Conservation (phyloP, 1,140 invertebrate species). For the Psix sp. region DNA sequence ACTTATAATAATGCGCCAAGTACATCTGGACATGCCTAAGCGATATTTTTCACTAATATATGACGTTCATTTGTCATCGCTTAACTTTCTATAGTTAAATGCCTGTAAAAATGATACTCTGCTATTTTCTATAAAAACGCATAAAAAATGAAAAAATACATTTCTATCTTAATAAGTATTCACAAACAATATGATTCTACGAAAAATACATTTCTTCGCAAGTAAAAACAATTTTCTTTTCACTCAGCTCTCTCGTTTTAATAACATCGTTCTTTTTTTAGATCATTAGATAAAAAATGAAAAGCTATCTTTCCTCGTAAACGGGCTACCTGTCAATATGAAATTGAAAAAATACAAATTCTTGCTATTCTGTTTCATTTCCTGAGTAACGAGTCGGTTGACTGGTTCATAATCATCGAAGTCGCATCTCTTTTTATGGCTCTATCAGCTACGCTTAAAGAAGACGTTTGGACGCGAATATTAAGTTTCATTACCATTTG, state of each 20-base stretch:
- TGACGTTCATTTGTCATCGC: too few relatives aligned
- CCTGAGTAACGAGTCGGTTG: constrained; percentile 37
- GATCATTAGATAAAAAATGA: neutral
- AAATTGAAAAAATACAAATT: constrained; percentile 61
- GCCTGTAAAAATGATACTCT: neutral
- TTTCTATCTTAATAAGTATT: neutral
- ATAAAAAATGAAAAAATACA: neutral
- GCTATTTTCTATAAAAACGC: neutral
- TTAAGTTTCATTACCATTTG: too few relatives aligned
- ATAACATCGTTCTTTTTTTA: too few relatives aligned
- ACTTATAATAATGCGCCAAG: too few relatives aligned
- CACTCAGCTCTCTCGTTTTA: neutral
- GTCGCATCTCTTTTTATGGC: neutral
- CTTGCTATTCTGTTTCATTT: constrained; percentile 8
- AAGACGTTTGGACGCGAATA: constrained; percentile 38
- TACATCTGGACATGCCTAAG: too few relatives aligned
- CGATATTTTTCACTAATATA: too few relatives aligned
- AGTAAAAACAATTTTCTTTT: too few relatives aligned
- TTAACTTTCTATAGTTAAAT: too few relatives aligned
- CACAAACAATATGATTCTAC: neutral
- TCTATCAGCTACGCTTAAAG: constrained; percentile 15
- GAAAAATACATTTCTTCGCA: neutral
- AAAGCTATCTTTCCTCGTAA: constrained; percentile 6
- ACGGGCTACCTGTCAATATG: constrained; percentile 28
- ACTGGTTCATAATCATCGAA: neutral